A percentile compares a stretch with the other conserved stretches of the same genome.
These are phyloP conservation scores for Sorex araneus DNA, from an alignment of 2,113 vertebrate species.

Conservation along the genomic window DNA sequence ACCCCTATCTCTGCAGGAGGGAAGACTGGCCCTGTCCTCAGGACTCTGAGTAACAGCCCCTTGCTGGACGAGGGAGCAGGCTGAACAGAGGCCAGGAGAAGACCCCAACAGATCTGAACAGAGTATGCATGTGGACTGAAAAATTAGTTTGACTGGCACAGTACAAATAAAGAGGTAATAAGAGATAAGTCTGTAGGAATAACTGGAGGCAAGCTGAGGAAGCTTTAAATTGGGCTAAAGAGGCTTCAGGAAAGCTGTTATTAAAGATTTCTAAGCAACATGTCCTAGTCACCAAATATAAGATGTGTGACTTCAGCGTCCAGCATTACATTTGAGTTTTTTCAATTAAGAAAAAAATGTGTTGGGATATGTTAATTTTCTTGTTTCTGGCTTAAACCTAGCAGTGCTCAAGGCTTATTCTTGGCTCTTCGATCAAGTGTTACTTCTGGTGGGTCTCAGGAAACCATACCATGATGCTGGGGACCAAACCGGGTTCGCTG, in stretches of 20 bases:
- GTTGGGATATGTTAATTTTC: no score
- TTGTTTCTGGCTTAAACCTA: no score
- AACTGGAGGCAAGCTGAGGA: not conserved
- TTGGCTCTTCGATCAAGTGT: no score
- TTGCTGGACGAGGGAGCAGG: no score
- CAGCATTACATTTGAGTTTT: conserved; percentile 41
- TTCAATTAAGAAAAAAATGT: conserved; percentile 58
- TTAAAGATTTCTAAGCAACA: conserved; percentile 51
- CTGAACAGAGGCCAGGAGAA: no score
- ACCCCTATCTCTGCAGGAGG: no score
- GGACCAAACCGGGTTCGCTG: no score
- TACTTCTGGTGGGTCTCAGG: no score
- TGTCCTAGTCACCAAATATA: conserved; percentile 46
- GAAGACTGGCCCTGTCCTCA: no score
- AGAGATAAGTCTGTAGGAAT: not conserved
- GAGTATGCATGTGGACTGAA: not conserved
- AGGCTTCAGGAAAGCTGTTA: conserved; percentile 36
- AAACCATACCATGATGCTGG: no score
- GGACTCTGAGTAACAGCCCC: no score
- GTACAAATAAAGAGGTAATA: conserved; percentile 15
- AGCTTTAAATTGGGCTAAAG: conserved; percentile 38
- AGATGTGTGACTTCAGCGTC: conserved; percentile 18
- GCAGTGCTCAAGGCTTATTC: no score
- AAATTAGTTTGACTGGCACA: conserved; percentile 17
- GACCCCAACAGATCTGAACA: not conserved